A percentile compares a stretch with the other conserved stretches of the same genome.
These are phyloP conservation scores for Indri indri DNA, from an alignment of 2,113 vertebrate genomes.

Conservation along the genomic window DNA sequence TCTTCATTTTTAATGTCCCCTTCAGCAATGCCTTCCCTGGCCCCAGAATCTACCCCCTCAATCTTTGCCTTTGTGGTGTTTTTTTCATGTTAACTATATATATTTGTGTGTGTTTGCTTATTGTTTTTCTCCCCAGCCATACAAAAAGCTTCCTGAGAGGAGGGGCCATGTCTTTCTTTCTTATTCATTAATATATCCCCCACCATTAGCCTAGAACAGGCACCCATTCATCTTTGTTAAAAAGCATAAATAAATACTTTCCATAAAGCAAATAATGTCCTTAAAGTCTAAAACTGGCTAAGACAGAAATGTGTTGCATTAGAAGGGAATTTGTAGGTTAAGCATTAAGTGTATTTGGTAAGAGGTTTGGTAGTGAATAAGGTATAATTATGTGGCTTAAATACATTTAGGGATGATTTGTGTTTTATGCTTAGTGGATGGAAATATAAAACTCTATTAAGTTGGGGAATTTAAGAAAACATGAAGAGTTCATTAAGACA, in stretches of 20 bases:
- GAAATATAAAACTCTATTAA: conserved; percentile 32
- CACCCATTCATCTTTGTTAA: conserved; percentile 14
- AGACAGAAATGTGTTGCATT: conserved; percentile 24
- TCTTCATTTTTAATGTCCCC: background rate
- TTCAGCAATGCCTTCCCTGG: background rate
- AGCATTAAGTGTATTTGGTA: conserved; percentile 30
- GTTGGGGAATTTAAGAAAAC: conserved; percentile 16
- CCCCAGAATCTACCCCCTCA: background rate
- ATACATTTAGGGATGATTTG: conserved; percentile 41
- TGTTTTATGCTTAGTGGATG: conserved; percentile 32
- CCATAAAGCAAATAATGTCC: conserved; percentile 34
- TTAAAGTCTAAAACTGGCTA: conserved; percentile 48
- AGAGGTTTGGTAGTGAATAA: conserved; percentile 21
- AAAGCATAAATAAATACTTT: conserved; percentile 52
- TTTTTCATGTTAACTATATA: background rate
- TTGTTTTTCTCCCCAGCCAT: background rate
- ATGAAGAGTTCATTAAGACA: background rate
- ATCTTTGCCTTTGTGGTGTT: background rate
- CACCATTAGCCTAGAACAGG: background rate
- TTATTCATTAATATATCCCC: background rate
- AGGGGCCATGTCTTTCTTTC: background rate
- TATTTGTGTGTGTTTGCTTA: background rate
- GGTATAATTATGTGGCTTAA: conserved; percentile 57
- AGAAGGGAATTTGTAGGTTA: conserved; percentile 38
- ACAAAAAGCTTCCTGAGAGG: background rate